phyloP scores from a whole-genome alignment of 2,113 vertebrate species.

The Proterorhinus semilunaris region DNA sequence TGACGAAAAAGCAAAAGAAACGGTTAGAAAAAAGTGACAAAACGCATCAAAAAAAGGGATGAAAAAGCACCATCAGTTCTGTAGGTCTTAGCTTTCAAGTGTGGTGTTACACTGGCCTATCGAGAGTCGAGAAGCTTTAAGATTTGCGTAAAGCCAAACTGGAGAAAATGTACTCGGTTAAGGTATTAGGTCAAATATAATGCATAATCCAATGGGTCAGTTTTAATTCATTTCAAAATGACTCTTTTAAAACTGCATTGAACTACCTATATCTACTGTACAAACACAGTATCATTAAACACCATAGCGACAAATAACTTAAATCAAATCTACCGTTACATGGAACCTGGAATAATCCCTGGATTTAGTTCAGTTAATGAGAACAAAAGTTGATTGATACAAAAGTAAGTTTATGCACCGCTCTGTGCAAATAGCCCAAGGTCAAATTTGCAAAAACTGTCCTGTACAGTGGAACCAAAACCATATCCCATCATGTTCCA shows the following conservation, averaged over 20 bases:
- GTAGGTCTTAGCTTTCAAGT: no score
- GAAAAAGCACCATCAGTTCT: no score
- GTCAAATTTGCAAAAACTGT: constrained; percentile 33
- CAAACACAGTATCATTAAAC: not conserved
- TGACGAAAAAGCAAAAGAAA: no score
- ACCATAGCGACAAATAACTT: not conserved
- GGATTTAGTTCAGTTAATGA: constrained; percentile 25
- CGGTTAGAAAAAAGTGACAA: no score
- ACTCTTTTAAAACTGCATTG: not conserved
- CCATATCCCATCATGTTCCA: no score
- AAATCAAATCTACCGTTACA: not conserved
- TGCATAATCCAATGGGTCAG: not conserved
- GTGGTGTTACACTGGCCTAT: no score
- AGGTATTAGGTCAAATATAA: no score
- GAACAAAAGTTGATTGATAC: constrained; percentile 19
- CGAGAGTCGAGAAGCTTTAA: no score
- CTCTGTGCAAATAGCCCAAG: constrained; percentile 43
- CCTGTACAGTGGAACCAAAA: not conserved
- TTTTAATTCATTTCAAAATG: not conserved
- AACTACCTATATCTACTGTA: not conserved
- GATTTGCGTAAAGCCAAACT: no score
- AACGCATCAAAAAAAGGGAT: no score
- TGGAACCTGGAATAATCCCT: not conserved
- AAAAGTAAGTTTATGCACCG: constrained; percentile 26
- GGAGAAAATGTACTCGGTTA: no score